phyloP scores from a whole-genome alignment of 2,888 invertebrate species.

The Cantharis flavilabris region DNA sequence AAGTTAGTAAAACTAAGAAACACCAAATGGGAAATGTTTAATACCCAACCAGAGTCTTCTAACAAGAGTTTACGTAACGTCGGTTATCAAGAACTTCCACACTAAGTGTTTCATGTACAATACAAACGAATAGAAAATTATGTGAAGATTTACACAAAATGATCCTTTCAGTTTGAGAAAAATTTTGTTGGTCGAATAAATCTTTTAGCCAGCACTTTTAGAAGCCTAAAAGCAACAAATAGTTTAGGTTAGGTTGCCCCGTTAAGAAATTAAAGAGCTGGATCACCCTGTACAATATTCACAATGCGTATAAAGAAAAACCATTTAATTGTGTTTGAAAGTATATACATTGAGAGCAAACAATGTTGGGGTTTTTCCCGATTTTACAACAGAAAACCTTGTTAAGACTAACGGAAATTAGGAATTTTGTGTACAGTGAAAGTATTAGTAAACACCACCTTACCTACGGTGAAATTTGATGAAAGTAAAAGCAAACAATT shows the following conservation, averaged over 20 bases:
- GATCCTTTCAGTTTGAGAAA: background rate
- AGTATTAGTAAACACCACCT: background rate
- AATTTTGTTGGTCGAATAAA: background rate
- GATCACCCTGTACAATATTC: background rate
- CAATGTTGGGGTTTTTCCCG: background rate
- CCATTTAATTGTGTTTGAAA: background rate
- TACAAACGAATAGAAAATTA: background rate
- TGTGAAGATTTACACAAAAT: background rate
- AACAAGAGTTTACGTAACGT: background rate
- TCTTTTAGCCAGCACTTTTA: background rate
- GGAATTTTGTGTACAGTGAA: background rate
- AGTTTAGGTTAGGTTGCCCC: background rate
- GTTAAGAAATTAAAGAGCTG: background rate
- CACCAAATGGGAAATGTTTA: background rate
- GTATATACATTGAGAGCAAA: background rate
- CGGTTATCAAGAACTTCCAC: background rate
- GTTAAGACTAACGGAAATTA: background rate
- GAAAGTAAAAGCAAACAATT: background rate
- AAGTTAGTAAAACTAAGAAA: background rate
- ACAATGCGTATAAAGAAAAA: background rate
- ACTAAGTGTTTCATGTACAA: background rate
- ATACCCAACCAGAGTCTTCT: background rate
- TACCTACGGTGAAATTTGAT: background rate
- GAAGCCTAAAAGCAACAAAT: background rate
- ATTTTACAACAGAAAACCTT: background rate